Percentiles rank a stretch among this genome's conserved stretches.
phyloP scores from a whole-genome alignment of 2,888 invertebrate genomes.

The Cephus pulcher region DNA sequence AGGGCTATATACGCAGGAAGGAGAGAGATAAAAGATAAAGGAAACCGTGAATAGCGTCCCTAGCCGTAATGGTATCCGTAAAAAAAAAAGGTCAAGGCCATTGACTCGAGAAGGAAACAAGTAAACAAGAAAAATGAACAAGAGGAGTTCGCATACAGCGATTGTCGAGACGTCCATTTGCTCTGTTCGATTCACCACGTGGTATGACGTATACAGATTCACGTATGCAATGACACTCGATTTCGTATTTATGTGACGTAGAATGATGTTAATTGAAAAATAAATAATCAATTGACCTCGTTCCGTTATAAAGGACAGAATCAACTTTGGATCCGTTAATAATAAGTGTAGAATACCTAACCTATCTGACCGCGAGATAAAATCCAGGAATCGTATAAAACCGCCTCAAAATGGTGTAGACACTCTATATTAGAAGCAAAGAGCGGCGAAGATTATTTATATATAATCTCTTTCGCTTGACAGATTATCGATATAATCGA shows the following conservation, averaged over 20 bases:
- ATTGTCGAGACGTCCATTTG: not conserved
- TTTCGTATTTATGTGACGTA: not conserved
- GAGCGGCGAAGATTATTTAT: slow-evolving; percentile 19
- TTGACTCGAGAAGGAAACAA: not conserved
- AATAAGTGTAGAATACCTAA: not conserved
- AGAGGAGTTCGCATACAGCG: not conserved
- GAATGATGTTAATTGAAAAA: not conserved
- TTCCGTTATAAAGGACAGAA: not conserved
- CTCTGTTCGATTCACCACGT: not conserved
- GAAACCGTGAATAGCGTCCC: not conserved
- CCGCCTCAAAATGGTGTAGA: not conserved
- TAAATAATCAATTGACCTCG: not conserved
- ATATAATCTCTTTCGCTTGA: slow-evolving; percentile 21
- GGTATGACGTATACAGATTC: not conserved
- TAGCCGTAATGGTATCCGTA: not conserved
- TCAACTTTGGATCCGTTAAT: not conserved
- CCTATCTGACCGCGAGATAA: not conserved
- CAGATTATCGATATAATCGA: slow-evolving; percentile 20
- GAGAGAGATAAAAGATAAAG: not conserved
- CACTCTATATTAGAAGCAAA: not conserved
- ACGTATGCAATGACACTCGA: not conserved
- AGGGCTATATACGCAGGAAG: not conserved
- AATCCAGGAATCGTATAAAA: not conserved
- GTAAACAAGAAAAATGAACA: not conserved
- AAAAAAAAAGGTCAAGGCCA: not conserved